A percentile compares a stretch with the other conserved stretches of the same genome.
Conservation (phyloP, 2,797 vertebrate genomes). For the Rhinoraja longicauda region DNA sequence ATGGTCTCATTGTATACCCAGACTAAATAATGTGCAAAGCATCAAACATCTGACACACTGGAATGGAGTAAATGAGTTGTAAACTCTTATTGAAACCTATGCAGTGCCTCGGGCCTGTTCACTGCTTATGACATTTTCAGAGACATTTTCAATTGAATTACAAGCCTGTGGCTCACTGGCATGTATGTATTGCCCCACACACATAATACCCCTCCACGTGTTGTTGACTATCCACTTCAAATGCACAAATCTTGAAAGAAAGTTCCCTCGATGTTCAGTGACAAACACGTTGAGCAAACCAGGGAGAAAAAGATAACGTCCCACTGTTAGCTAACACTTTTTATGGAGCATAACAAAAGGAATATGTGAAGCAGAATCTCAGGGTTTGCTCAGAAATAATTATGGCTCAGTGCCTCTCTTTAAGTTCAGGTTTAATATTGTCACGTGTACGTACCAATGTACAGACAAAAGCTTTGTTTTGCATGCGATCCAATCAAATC, state of each 20-base stretch:
- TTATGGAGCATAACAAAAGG: no score
- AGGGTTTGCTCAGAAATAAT: no score
- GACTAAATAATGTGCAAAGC: background rate
- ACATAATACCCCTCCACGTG: background rate
- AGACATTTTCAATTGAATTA: slow-evolving; percentile 1
- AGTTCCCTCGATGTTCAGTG: background rate
- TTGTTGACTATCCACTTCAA: background rate
- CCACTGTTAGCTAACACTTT: no score
- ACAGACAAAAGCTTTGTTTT: no score
- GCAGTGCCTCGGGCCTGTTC: background rate
- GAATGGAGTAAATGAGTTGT: background rate
- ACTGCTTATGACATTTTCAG: background rate
- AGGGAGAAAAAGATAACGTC: no score
- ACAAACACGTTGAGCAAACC: no score
- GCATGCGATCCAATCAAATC: no score
- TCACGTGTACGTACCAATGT: no score
- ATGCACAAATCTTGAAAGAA: background rate
- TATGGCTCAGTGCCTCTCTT: no score
- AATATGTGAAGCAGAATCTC: no score
- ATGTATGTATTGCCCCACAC: background rate
- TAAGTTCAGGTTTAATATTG: no score
- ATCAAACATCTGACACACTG: slow-evolving; percentile 5
- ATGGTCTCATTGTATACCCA: background rate
- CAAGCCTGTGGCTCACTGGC: background rate
- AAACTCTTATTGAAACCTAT: background rate